Evolutionary conservation across 2,797 vertebrate genomes (phyloP).

Genomic region (Ptychadena robeensis): DNA sequence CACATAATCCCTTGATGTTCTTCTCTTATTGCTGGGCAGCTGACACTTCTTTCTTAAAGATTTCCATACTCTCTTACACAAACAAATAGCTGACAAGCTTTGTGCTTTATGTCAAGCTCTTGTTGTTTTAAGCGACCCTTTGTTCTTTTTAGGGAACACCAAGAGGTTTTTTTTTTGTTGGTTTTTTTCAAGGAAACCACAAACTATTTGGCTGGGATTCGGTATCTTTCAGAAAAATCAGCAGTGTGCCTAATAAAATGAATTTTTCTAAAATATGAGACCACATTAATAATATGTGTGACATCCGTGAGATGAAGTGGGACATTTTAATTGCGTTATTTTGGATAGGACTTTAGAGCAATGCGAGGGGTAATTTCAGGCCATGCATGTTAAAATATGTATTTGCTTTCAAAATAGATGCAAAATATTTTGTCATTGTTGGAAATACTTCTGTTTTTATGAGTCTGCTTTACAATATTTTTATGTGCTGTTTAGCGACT

Average conservation of each 20-base stretch:
- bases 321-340: constrained; percentile 40
- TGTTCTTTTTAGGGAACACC: constrained; percentile 53
- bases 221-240: constrained; percentile 24
- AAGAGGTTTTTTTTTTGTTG: constrained; percentile 3
- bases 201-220: constrained; percentile 45
- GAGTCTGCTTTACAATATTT: constrained; percentile 6
- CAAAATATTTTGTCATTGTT: constrained; percentile 4
- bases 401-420: constrained; percentile 5
- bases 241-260: constrained; percentile 42
- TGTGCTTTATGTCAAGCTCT: constrained; percentile 26
- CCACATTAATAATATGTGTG: constrained; percentile 31
- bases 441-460: neutral
- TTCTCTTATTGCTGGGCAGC: neutral
- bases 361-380: constrained; percentile 26
- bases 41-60: neutral
- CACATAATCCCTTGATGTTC: neutral
- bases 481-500: neutral
- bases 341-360: constrained; percentile 20
- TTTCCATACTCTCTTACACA: neutral
- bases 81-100: constrained; percentile 14
- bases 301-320: constrained; percentile 25
- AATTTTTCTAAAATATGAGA: constrained; percentile 36
- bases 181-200: constrained; percentile 19
- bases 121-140: constrained; percentile 51
- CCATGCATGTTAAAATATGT: constrained; percentile 8